Base-by-base conservation (phyloP, 2,888 invertebrate species). In the Athripsodes cinereus region DNA sequence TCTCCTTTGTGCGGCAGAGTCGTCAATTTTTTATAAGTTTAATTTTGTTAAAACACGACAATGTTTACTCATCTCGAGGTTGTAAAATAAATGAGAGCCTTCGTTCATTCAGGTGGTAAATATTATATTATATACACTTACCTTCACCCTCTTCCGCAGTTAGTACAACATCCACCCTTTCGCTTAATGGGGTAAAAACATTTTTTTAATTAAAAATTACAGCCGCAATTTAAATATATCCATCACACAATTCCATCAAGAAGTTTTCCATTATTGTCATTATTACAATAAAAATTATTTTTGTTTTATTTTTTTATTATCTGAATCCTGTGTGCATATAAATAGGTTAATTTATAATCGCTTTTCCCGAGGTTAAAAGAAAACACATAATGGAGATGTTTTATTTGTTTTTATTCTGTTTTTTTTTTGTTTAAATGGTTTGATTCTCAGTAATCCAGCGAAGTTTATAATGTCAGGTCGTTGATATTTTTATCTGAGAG, bases 151-250 rank as follows among this genome's bases (percentile, higher is more conserved):
- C n/a, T 13, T 40, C 40, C 16, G 40, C 8, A 8, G 40, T 11
- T 11, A 31, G 31, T 31, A 11, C 11, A 11, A 6, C 31, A 40
- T 16, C 8, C 13, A 40, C 40, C 40, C 40, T 40, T 13, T 40
- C 16, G 16, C 40, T 16, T n/a, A 40, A 40, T 40, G 40, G 40
- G 40, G 40, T 40, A 40, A 19, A 48, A 48, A 48, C 20, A 16
- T 48, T 48, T 50, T 50, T 26, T 2, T 22, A 50, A 26, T 26
- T 50, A 50, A 50, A 26, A 50, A 21, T 26, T 50, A 50, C 20
- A 50, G 16, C 26, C 31, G 51, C 31, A 21, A 48, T 48, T 48
- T 48, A 10, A 16, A 48, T 48, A 48, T 48, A 19, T 48, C 3
- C 8, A 3, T 2, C 48, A 26, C 26, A 26, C 10, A 26, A 26